Base-by-base conservation (phyloP, 2,113 vertebrate species). In the Callorhinus ursinus region DNA sequence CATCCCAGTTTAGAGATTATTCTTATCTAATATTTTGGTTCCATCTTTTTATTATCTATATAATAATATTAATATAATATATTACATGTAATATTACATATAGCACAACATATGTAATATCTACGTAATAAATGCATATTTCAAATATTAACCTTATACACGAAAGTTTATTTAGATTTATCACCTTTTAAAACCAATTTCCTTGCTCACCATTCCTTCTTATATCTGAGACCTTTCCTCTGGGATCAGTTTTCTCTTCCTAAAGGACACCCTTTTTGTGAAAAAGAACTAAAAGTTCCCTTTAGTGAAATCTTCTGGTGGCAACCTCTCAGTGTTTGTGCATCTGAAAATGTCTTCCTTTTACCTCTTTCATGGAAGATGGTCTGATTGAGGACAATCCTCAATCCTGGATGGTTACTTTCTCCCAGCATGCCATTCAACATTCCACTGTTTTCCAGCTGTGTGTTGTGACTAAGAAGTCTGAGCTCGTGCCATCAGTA, bases 21-120 rank as follows among this genome's bases (percentile, higher is more conserved):
- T 91, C 28, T 88, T 96, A 5, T 53, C 55, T 33, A 87, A 19
- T 24, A 87, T 87, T 93, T 95, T 84, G 36, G 36, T 57, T 69
- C 36, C 55, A 18, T 81, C 82, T 63, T 92, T 94, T 63, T 65
- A 67, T 76, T 81, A 49, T 65, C 9, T 84, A n/a, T 1, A 42
- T 51, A 63, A 39, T 39, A 76, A 22, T 84, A 49, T n/a, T 61
- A 57, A 13, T 33, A 46, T 24, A 31, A 13, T 33, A 46, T 24
- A 31, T 49, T 63, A 61, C 49, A 72, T 77, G 8, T 82, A 88
- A 61, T 31, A 57, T 28, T 79, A n/a, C 77, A 39, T 84, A 36
- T 31, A 18, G 46, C 14, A 49, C 15, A 46, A 22, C 36, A 61
- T 61, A 59, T 61, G 11, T 76, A 79, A 51, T 61, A 49, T 88